phyloP scores from a whole-genome alignment of 1,140 invertebrate genomes.

The Danaus melanippus region DNA sequence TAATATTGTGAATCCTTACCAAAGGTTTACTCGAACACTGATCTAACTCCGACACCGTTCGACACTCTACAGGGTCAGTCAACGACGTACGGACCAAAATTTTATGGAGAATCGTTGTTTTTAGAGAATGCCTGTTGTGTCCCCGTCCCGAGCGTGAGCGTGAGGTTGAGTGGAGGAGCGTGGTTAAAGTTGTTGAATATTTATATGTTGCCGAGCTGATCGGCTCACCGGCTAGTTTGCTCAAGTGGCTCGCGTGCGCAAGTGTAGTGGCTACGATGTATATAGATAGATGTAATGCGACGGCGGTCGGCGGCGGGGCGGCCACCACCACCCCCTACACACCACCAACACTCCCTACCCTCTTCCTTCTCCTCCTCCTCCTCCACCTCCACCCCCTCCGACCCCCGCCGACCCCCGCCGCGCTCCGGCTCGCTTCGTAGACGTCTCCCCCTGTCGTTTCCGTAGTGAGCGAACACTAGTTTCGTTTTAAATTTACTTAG shows the following conservation, averaged over 20 bases:
- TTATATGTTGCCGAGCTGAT: constrained; percentile 26
- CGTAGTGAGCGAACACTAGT: constrained; percentile 63
- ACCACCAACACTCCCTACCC: constrained; percentile 19
- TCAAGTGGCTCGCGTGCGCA: constrained; percentile 57
- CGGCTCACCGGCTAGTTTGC: constrained; percentile 41
- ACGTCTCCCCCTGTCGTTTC: constrained; percentile 45
- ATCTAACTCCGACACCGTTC: constrained; percentile 42
- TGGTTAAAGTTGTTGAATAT: constrained; percentile 44
- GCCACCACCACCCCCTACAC: constrained; percentile 15
- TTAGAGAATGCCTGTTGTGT: constrained; percentile 38
- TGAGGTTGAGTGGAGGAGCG: constrained; percentile 8
- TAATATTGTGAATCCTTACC: constrained; percentile 61
- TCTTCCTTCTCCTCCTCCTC: constrained; percentile 26
- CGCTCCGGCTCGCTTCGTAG: constrained; percentile 47
- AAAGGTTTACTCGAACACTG: constrained; percentile 54
- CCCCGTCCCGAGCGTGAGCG: constrained; percentile 38
- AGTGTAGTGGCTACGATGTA: constrained; percentile 55
- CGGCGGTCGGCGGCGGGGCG: constrained; percentile 28
- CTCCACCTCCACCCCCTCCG: constrained; percentile 19
- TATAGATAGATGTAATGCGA: constrained; percentile 53
- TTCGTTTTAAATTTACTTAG: constrained; percentile 65
- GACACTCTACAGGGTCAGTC: constrained; percentile 50
- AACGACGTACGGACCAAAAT: constrained; percentile 52
- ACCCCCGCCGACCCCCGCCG: constrained; percentile 19
- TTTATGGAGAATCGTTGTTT: constrained; percentile 39